Evolutionary conservation across 2,797 vertebrate species (phyloP), one percentile per base, ranked within the genome.

Genomic region (Triplophysa yarkandensis): DNA sequence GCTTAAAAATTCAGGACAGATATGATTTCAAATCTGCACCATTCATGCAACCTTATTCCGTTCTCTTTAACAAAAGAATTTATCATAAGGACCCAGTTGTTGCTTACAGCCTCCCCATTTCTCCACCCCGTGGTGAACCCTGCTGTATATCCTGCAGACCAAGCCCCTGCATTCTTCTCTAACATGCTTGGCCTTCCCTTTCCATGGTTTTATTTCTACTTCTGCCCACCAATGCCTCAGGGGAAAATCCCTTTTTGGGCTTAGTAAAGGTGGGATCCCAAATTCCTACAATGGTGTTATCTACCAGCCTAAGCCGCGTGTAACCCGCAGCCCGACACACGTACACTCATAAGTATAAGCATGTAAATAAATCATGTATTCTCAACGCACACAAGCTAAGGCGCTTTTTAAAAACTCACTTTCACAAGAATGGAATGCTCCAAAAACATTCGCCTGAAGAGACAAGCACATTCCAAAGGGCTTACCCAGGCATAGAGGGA

Each of bases 211-310:
- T 77, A 62, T 76, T 48, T 76, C 48, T 30, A 64, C 71, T 46
- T 36, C 62, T 50, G 39, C 43, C 34, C 77, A 73, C 63, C 55
- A 68, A 72, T 58, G 75, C 70, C 30, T 76, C 62, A 9, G 30
- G 76, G 32, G 65, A 77, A 81, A 84, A 84, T 79, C 77, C 52
- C 32, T 77, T 79, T 81, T 79, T 77, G 62, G 68, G 80, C 70
- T 82, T 84, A 79, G 60, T 30, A 43, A 81, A 46, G 23, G 54
- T 60, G 57, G 66, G 68, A 69, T 68, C 36, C 39, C 39, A 74
- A 52, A 68, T 43, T 64, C 77, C 69, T 62, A 43, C 82, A 61
- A 78, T 50, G 81, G 78, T 5, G 6, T 75, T 69, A 72, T 77
- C 65, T 34, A 66, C 44, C 66, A 68, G 52, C 11, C 72, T 66